Base-by-base conservation (phyloP, 2,888 invertebrate genomes). In the Tenodera sinensis region DNA sequence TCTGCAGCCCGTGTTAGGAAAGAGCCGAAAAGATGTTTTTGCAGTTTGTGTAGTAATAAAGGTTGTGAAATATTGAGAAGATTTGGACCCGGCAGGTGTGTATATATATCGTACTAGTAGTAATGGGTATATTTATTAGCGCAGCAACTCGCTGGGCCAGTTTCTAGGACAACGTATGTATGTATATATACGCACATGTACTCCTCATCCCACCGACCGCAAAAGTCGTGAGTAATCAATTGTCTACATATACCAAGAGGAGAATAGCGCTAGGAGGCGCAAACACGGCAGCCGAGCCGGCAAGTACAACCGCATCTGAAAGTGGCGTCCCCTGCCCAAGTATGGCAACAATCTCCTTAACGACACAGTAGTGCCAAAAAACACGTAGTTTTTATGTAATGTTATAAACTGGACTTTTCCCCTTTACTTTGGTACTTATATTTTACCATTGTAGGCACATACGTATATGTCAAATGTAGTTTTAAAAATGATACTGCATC, bases 201-300 rank as follows among this genome's bases (percentile, higher is more conserved):
- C 3, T 71, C 54, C 54, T 71, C 54, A 71, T 6, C 54, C 25
- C 54, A 71, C 54, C 54, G 54, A 30, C 87, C 42, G 71, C 87
- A 34, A 34, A 83, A 87, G 87, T 87, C 87, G 87, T 87, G 87
- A 87, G 82, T 34, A 82, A 87, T 87, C 87, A 87, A 81, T 87
- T 87, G 82, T 82, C 54, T 82, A n/a, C 25, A 71, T 71, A 71
- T 71, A 71, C 54, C 54, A 25, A 71, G 4, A 71, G 54, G 15
- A 54, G 54, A 34, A 34, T 34, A 34, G 34, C 34, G 34, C 34
- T 34, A 34, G 34, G 34, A 42, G 42, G 42, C 42, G 42, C 42
- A 42, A 42, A 42, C 42, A 42, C 42, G 42, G 42, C 42, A 42
- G 42, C 42, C 54, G 20, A 42, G 42, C 42, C 54, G 20, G 20